phyloP scores from a whole-genome alignment of 2,113 vertebrate species.

The Vulpes vulpes region DNA sequence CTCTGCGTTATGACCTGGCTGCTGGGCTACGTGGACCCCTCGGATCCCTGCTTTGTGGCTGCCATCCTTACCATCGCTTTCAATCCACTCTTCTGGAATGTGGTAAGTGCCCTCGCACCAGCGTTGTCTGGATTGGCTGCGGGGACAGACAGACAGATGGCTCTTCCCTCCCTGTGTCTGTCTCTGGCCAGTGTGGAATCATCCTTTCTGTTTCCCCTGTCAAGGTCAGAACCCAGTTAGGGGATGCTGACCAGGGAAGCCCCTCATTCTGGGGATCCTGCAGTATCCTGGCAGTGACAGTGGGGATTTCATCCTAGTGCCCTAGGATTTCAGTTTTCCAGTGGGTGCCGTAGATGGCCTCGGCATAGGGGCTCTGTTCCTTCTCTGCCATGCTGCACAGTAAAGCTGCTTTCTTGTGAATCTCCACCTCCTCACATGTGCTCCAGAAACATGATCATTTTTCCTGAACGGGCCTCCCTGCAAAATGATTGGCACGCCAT shows the following conservation, averaged over 20 bases:
- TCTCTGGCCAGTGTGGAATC: not conserved
- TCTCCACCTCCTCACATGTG: too few species aligned
- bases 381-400: too few species aligned
- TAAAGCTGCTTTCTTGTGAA: not conserved
- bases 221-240: not conserved
- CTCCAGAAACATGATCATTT: not conserved
- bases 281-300: fast-evolving
- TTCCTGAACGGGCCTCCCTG: not conserved
- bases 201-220: not conserved
- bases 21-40: conserved; percentile 85
- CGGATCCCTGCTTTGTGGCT: conserved; percentile 78
- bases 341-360: not conserved
- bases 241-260: not conserved
- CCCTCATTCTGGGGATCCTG: not conserved
- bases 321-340: fast-evolving
- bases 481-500: not conserved
- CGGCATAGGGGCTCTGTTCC: not conserved
- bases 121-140: fast-evolving
- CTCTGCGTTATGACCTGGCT: conserved; percentile 83
- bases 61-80: conserved; percentile 86
- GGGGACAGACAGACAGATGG: fast-evolving
- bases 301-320: too few species aligned
- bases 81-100: conserved; percentile 90
- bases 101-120: conserved; percentile 82
- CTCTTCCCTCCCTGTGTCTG: not conserved